These are phyloP conservation scores for Slavum lentiscoides DNA, from an alignment of 2,888 invertebrate genomes.

Conservation along the genomic window DNA sequence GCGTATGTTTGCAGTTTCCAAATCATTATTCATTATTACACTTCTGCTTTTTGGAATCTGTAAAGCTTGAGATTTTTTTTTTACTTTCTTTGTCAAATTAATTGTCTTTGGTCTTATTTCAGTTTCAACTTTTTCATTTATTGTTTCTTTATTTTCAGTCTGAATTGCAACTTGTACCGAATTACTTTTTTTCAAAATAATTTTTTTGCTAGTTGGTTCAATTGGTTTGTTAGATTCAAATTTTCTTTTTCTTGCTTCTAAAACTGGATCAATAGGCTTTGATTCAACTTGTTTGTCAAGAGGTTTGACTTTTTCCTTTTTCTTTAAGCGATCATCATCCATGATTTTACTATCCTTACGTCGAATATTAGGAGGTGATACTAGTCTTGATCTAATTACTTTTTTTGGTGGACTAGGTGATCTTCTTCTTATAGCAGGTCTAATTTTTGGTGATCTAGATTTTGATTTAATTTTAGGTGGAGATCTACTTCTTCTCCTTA, in stretches of 20 bases:
- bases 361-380: slow-evolving; percentile 27
- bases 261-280: slow-evolving; percentile 60
- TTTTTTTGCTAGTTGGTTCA: slow-evolving; percentile 62
- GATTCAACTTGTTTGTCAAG: slow-evolving; percentile 36
- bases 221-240: slow-evolving; percentile 63
- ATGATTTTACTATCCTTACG: slow-evolving; percentile 39
- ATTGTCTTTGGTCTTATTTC: slow-evolving; percentile 31
- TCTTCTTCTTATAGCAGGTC: slow-evolving; percentile 32
- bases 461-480: slow-evolving; percentile 43
- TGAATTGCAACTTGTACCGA: slow-evolving; percentile 51
- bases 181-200: slow-evolving; percentile 60
- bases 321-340: slow-evolving; percentile 30
- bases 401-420: slow-evolving; percentile 46
- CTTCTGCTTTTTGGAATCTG: slow-evolving; percentile 9
- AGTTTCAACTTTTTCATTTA: not conserved
- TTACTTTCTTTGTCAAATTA: slow-evolving; percentile 7
- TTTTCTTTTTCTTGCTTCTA: slow-evolving; percentile 64
- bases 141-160: slow-evolving; percentile 38
- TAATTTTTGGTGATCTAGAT: slow-evolving; percentile 40
- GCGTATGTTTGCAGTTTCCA: not conserved
- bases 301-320: slow-evolving; percentile 31
- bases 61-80: not conserved
- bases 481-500: slow-evolving; percentile 49
- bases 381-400: slow-evolving; percentile 17
- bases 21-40: slow-evolving; percentile 29